Percentiles rank a stretch among this genome's conserved stretches.
These are phyloP conservation scores for Silurus meridionalis DNA, from an alignment of 2,113 vertebrate species.

Conservation along the genomic window DNA sequence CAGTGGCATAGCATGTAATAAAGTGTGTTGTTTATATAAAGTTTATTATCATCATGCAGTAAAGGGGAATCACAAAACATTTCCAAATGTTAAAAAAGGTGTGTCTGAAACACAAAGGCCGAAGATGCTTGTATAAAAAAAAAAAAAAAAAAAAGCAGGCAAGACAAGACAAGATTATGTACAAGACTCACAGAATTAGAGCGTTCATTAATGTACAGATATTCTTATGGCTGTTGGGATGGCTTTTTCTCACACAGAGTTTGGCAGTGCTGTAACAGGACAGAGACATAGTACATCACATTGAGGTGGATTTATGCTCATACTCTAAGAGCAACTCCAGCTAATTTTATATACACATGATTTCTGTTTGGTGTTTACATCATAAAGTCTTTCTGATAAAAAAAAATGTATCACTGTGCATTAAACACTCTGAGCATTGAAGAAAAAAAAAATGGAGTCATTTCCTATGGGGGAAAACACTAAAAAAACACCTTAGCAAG, in stretches of 20 bases:
- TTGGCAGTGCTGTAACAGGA: constrained; percentile 30
- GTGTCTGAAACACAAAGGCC: constrained; percentile 13
- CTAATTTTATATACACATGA: neutral
- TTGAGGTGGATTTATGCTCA: neutral
- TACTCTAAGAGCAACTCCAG: neutral
- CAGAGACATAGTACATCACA: neutral
- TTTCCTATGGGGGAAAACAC: constrained; percentile 72
- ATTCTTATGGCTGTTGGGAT: constrained; percentile 1
- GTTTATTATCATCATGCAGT: constrained; percentile 53
- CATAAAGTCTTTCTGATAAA: neutral
- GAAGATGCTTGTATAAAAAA: neutral
- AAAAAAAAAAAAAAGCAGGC: constrained; percentile 14
- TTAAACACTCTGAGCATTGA: constrained; percentile 56
- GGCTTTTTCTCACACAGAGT: neutral
- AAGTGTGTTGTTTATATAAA: neutral
- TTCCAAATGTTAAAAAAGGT: constrained; percentile 23
- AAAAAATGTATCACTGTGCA: constrained; percentile 33
- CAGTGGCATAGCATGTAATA: neutral
- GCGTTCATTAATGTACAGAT: constrained; percentile 1
- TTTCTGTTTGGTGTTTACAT: neutral
- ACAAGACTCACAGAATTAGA: constrained; percentile 19
- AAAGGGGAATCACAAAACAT: constrained; percentile 11
- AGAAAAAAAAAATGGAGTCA: constrained; percentile 72
- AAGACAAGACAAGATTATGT: constrained; percentile 16
- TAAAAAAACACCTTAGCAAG: no score